Base-by-base conservation (phyloP, 2,113 vertebrate genomes). In the Lutjanus erythropterus region DNA sequence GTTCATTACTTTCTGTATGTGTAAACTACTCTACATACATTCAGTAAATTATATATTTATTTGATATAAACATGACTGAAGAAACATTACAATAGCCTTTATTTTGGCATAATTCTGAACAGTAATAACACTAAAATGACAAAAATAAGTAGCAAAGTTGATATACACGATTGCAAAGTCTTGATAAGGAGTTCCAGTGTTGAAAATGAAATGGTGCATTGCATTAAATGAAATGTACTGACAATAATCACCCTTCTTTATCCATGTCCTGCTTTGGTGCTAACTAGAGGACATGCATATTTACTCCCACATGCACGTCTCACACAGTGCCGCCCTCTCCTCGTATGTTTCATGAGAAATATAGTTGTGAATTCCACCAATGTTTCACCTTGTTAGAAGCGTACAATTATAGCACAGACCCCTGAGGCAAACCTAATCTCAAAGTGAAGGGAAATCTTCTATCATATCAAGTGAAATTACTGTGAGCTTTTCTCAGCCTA, bases 391-490 rank as follows among this genome's bases (percentile, higher is more conserved):
- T 93, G 90, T 93, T 91, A 91, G 88, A 86, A 71, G 80, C 78
- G 83, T 75, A 91, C 88, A 93, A 93, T 94, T 93, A 93, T 91
- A 91, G 90, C 91, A 49, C 72, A 81, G 76, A 81, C 70, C 88
- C 92, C 88, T 9, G 84, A 92, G 92, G 93, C 90, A 88, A 89
- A 93, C 77, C 87, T 93, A 91, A 93, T 93, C 93, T 94, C 88
- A 93, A 93, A 93, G 91, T 83, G 90, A 93, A 86, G 89, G 91
- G 83, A 94, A 94, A 94, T 94, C 92, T 94, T 93, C 89, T 90
- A 87, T 91, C 87, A 90, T 95, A 93, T 93, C 92, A 93, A 93
- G 91, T 71, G 91, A 91, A 91, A 94, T 91, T 91, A 92, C 91
- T 89, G 87, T 71, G 82, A 92, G 93, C 93, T 94, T 94, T 94